Evolutionary conservation across 1,140 invertebrate species (phyloP), one percentile per base, ranked within the genome.

Genomic region (Ceratosolen fusciceps): DNA sequence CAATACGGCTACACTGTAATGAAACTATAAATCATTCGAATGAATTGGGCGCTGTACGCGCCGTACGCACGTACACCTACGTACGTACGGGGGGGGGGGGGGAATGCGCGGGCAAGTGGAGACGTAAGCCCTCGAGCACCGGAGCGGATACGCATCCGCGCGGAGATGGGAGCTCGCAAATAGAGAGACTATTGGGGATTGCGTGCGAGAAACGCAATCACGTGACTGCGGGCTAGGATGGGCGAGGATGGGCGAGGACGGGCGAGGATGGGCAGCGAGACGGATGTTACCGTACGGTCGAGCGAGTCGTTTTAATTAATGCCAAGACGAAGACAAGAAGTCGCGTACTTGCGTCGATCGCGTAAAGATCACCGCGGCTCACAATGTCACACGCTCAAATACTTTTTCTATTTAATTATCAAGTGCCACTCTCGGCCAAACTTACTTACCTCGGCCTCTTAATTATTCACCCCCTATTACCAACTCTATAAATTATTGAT

Each of bases 21-120:
- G 81, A 80, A 80, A 82, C 74, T 80, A 58, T 80, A 65, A 73
- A 74, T 77, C 81, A 74, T 71, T 60, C 60, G 68, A 54, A 79
- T 56, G 58, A 79, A 79, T 79, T 72, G 39, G 16, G 14, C 26
- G 8, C 29, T 29, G n/a, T 56, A 24, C 29, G 19, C 54, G 43
- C 39, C 10, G n/a, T n/a, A n/a, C 29, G 29, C 60, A 14, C 60
- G 19, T 29, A 24, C 8, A 26, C 7, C n/a, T 26, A 26, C n/a
- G 8, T n/a, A 34, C 65, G n/a, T 14, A 43, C 12, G 12, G 5
- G 39, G 39, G 5, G 12, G 5, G n/a, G 39, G 5, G 14, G 9
- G 47, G 5, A 49, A 10, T 49, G 43, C 10, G n/a, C 3, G 37
- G 19, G 7, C 1, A 31, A 62, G 58, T 37, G 31, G 10, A 65